Evolutionary conservation across 2,888 invertebrate species (phyloP).

Genomic region (Dryobotodes eremita): DNA sequence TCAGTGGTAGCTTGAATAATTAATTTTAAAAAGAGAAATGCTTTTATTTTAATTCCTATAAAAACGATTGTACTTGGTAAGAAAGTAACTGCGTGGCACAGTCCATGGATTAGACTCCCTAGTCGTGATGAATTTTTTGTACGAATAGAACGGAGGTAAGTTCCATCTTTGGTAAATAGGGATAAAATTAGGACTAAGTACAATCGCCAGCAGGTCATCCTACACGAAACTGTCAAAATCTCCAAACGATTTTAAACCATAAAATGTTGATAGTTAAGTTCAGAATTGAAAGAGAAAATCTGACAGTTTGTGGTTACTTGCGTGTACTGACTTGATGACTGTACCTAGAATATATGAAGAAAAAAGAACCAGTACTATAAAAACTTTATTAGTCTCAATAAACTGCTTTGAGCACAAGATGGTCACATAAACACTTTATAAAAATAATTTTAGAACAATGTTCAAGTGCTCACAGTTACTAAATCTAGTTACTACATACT

Average conservation of each 20-base stretch:
- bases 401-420: slow-evolving; percentile 69
- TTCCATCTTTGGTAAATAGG: neutral
- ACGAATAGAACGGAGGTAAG: neutral
- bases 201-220: no score
- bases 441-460: slow-evolving; percentile 71
- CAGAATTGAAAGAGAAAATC: no score
- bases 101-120: neutral
- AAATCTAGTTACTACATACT: slow-evolving; percentile 51
- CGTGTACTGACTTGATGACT: no score
- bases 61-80: neutral
- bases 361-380: slow-evolving; percentile 45
- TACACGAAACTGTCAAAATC: no score
- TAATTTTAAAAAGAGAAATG: neutral
- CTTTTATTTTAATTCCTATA: slow-evolving; percentile 1
- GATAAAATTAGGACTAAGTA: neutral
- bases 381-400: slow-evolving; percentile 77
- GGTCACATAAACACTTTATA: slow-evolving; percentile 74
- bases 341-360: no score
- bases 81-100: no score
- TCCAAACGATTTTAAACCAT: no score
- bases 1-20: slow-evolving; percentile 44
- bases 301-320: no score
- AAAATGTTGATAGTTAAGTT: no score
- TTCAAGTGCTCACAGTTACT: slow-evolving; percentile 50
- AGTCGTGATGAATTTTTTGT: neutral